These are phyloP conservation scores for Asarcornis scutulata DNA, from an alignment of 2,113 vertebrate genomes.

Conservation along the genomic window DNA sequence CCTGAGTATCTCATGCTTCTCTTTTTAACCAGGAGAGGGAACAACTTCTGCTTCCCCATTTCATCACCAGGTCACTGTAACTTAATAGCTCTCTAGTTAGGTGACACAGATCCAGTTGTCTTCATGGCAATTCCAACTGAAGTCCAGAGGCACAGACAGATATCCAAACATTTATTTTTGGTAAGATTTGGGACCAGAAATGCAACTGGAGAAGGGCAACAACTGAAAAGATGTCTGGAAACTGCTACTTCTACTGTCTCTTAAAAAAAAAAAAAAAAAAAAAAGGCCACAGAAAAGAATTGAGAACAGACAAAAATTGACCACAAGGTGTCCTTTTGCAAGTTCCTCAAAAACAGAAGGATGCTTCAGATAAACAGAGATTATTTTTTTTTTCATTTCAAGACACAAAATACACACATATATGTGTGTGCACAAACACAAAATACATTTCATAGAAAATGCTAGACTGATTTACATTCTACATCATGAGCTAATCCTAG, in stretches of 20 bases:
- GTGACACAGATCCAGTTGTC: background rate
- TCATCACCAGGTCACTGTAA: background rate
- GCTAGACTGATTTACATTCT: background rate
- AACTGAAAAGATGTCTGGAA: background rate
- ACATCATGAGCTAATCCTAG: background rate
- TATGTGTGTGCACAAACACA: background rate
- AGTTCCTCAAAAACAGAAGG: background rate
- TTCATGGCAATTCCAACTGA: background rate
- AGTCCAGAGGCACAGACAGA: background rate
- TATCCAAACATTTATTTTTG: background rate
- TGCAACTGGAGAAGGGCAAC: background rate
- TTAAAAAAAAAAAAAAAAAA: background rate
- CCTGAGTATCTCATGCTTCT: background rate
- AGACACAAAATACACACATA: background rate
- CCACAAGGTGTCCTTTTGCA: background rate
- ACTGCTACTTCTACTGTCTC: background rate
- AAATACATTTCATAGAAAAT: background rate
- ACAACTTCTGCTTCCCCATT: background rate
- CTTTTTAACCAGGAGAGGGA: background rate
- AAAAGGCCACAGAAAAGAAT: background rate
- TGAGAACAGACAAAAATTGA: background rate
- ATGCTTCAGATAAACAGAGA: background rate
- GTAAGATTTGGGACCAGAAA: background rate
- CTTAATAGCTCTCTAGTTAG: background rate
- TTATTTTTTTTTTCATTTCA: background rate